These are phyloP conservation scores for Scolanthus callimorphus DNA, from an alignment of 92 coral and sea anemone genomes.

Conservation along the genomic window DNA sequence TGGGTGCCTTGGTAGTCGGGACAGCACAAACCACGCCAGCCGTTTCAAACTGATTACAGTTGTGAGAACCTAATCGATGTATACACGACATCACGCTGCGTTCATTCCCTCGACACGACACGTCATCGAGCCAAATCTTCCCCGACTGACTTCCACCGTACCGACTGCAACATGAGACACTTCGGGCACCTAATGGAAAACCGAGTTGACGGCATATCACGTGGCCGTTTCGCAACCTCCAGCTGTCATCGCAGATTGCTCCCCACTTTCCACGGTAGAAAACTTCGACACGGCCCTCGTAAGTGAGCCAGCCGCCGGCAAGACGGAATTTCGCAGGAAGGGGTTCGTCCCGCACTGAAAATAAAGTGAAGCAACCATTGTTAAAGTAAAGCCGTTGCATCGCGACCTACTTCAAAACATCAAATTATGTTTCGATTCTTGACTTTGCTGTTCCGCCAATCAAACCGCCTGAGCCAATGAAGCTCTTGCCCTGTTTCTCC, in stretches of 20 bases:
- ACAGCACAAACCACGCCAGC: conserved; percentile 34
- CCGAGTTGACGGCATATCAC: conserved; percentile 35
- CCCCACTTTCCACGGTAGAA: conserved; percentile 16
- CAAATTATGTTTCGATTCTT: no score
- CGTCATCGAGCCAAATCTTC: conserved; percentile 22
- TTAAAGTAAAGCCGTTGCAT: no score
- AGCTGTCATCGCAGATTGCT: conserved; percentile 20
- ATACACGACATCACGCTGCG: conserved; percentile 3
- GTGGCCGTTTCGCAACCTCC: conserved; percentile 9
- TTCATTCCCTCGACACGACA: conserved; percentile 17
- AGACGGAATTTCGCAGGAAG: conserved; percentile 5
- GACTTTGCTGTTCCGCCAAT: no score
- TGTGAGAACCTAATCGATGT: conserved; percentile 6
- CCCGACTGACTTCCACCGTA: conserved; percentile 5
- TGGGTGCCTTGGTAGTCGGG: not conserved
- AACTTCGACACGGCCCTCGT: conserved; percentile 27
- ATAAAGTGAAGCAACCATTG: no score
- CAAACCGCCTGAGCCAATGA: no score
- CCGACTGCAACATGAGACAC: not conserved
- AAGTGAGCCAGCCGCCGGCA: conserved; percentile 12
- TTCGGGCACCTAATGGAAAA: not conserved
- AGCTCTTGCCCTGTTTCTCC: no score
- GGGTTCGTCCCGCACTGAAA: not conserved
- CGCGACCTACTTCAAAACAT: no score
- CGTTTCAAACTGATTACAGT: conserved; percentile 28